These are phyloP conservation scores for Cnemophilus loriae DNA, from an alignment of 2,113 vertebrate genomes.

Conservation along the genomic window DNA sequence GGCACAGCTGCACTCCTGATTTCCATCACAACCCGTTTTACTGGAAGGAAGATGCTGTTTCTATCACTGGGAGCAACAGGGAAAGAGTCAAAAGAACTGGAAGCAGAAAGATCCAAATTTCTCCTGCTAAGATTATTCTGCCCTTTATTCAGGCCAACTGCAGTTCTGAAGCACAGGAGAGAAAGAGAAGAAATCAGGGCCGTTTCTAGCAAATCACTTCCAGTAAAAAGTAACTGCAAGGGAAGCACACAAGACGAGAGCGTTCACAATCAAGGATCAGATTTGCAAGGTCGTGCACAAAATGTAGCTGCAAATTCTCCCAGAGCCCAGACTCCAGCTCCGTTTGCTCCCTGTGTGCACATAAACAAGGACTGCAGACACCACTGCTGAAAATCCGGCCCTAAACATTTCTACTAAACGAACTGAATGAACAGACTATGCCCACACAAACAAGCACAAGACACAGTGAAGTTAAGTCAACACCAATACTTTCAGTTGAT, in stretches of 20 bases:
- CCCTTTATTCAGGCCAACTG: slow-evolving; percentile 39
- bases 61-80: not conserved
- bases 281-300: not conserved
- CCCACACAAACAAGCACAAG: slow-evolving; percentile 58
- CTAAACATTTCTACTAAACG: slow-evolving; percentile 11
- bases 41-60: slow-evolving; percentile 37
- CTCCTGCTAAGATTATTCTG: not conserved
- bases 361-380: not conserved
- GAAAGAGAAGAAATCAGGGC: not conserved
- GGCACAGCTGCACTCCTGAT: not conserved
- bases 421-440: slow-evolving; percentile 46
- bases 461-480: slow-evolving; percentile 46
- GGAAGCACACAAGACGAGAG: slow-evolving; percentile 18
- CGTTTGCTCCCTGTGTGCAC: not conserved
- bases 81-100: not conserved
- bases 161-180: not conserved
- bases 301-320: not conserved
- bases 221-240: slow-evolving; percentile 40
- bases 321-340: not conserved
- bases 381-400: slow-evolving; percentile 21
- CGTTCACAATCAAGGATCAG: slow-evolving; percentile 25
- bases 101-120: slow-evolving; percentile 5
- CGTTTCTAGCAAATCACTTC: slow-evolving; percentile 28
- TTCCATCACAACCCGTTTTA: slow-evolving; percentile 45
- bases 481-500: slow-evolving; percentile 43